These are phyloP conservation scores for Alentia gelatinosa DNA, from an alignment of 2,888 invertebrate genomes.

Conservation along the genomic window DNA sequence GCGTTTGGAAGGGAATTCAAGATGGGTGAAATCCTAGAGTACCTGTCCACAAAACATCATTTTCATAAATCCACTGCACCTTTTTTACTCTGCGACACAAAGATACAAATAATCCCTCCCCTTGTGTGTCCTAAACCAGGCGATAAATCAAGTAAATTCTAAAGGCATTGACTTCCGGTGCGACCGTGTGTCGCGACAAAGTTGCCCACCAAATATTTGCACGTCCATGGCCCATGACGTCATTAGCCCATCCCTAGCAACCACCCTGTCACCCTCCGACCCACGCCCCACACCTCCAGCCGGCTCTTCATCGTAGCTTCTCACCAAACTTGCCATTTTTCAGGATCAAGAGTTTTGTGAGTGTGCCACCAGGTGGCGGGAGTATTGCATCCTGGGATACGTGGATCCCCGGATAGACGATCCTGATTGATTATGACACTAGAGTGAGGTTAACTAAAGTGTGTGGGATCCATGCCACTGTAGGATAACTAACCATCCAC, in stretches of 20 bases:
- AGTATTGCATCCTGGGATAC: background rate
- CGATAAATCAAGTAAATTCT: conserved; percentile 25
- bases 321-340: conserved; percentile 20
- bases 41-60: background rate
- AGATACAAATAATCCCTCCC: background rate
- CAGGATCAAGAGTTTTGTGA: conserved; percentile 19
- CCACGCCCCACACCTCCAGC: background rate
- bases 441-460: conserved; percentile 24
- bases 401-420: background rate
- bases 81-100: background rate
- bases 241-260: background rate
- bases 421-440: background rate
- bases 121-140: background rate
- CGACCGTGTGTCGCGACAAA: background rate
- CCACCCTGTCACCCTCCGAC: background rate
- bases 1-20: too few relatives aligned
- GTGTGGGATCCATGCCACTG: background rate
- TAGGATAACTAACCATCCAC: background rate
- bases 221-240: conserved; percentile 22
- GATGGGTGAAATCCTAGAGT: too few relatives aligned
- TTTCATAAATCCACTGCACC: background rate
- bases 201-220: conserved; percentile 17
- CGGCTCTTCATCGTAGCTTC: background rate
- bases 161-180: conserved; percentile 19
- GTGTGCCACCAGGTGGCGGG: background rate